Conservation (phyloP, 2,888 invertebrate genomes). For the Agrochola macilenta region DNA sequence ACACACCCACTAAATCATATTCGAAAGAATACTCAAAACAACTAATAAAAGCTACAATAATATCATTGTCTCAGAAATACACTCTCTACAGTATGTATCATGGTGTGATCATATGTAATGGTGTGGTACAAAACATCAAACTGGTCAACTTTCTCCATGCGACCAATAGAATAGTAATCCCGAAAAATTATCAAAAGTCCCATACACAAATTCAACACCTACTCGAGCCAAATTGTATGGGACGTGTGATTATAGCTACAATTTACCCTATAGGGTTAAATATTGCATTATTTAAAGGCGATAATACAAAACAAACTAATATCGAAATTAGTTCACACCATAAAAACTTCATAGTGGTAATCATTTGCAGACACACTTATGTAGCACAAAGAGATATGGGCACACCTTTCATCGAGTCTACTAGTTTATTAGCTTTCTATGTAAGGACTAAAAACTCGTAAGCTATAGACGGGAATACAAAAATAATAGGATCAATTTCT, state of each 20-base stretch:
- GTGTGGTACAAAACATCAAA: too few species aligned
- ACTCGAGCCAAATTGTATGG: too few species aligned
- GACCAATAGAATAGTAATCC: too few species aligned
- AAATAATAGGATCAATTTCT: constrained; percentile 31
- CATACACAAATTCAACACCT: too few species aligned
- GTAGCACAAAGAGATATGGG: constrained; percentile 9
- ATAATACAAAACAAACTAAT: constrained; percentile 1
- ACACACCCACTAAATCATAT: not conserved
- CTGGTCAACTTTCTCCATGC: too few species aligned
- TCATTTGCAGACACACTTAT: constrained; percentile 38
- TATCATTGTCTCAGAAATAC: not conserved
- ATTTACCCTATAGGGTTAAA: not conserved
- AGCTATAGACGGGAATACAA: not conserved
- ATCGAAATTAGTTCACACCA: constrained; percentile 27
- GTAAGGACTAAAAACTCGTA: constrained; percentile 16
- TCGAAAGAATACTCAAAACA: not conserved
- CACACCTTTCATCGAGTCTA: constrained; percentile 26
- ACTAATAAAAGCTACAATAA: not conserved
- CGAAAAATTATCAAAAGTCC: too few species aligned
- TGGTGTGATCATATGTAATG: too few species aligned
- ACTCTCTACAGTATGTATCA: not conserved
- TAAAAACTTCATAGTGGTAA: constrained; percentile 25
- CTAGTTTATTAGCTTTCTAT: constrained; percentile 12
- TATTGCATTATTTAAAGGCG: not conserved
- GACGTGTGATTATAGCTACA: too few species aligned